A percentile compares a stretch with the other conserved stretches of the same genome.
phyloP scores from a whole-genome alignment of 1,140 invertebrate species.

The Latrodectus geometricus region DNA sequence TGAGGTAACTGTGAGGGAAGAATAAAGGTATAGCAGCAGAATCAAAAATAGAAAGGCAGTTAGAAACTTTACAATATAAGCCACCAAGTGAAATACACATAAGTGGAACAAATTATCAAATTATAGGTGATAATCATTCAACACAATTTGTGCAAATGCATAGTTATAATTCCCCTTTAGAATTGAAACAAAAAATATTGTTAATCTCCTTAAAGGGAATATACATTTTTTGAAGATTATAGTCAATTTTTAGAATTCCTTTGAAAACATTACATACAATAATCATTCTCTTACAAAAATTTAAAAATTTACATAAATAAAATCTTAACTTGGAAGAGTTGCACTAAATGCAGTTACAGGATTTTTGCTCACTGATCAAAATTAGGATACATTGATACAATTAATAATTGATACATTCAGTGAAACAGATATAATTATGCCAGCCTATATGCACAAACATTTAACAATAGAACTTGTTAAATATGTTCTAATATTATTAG shows the following conservation, averaged over 20 bases:
- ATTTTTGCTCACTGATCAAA: slow-evolving; percentile 8
- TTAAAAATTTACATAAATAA: slow-evolving; percentile 2
- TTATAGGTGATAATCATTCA: background rate
- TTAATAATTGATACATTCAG: background rate
- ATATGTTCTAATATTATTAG: background rate
- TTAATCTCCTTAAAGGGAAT: background rate
- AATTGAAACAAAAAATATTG: background rate
- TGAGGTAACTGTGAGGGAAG: background rate
- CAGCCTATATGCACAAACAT: background rate
- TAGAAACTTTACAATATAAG: background rate
- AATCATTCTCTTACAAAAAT: slow-evolving; percentile 5
- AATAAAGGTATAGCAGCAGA: background rate
- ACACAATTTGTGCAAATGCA: background rate
- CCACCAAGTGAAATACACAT: background rate
- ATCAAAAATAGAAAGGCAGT: background rate
- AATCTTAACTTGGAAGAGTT: background rate
- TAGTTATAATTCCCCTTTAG: background rate
- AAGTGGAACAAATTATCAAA: background rate
- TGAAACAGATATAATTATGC: slow-evolving; percentile 7
- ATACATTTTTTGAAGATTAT: background rate
- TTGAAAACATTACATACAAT: background rate
- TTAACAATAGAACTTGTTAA: background rate
- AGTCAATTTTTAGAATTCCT: background rate
- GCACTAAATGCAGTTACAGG: background rate
- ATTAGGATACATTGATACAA: background rate